Conservation (phyloP, 2,113 vertebrate species). For the Cacatua alba region DNA sequence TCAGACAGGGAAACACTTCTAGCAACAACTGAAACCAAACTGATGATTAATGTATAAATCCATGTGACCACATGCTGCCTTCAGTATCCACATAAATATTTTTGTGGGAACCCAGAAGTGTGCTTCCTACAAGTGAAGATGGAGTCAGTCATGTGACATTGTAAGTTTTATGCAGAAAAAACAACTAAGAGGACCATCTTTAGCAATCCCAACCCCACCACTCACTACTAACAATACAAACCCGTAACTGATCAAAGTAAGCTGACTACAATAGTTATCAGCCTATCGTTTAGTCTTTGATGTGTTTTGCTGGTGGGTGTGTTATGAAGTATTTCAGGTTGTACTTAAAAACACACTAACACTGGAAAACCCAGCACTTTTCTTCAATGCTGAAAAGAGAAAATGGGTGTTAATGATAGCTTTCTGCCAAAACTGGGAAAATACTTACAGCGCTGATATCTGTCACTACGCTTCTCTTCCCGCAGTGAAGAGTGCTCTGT, state of each 20-base stretch:
- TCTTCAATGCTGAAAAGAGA: background rate
- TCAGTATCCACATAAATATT: background rate
- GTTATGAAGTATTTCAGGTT: background rate
- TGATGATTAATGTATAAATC: background rate
- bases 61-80: background rate
- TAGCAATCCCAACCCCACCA: background rate
- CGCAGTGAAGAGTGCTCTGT: background rate
- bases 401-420: background rate
- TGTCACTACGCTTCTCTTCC: background rate
- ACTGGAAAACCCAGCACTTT: constrained; percentile 4
- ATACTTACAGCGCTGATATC: constrained; percentile 19
- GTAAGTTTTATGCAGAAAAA: background rate
- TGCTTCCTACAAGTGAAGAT: background rate
- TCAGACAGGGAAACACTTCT: background rate
- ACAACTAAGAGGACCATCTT: background rate
- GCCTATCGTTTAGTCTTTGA: background rate
- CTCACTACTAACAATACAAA: background rate
- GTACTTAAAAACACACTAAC: constrained; percentile 1
- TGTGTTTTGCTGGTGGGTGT: constrained; percentile 34
- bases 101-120: background rate
- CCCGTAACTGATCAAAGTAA: background rate
- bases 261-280: constrained; percentile 3
- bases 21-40: background rate
- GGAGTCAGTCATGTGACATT: background rate
- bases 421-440: constrained; percentile 20